These are phyloP conservation scores for Pristionchus entomophagus DNA, from an alignment of 2,888 invertebrate species.

Conservation along the genomic window DNA sequence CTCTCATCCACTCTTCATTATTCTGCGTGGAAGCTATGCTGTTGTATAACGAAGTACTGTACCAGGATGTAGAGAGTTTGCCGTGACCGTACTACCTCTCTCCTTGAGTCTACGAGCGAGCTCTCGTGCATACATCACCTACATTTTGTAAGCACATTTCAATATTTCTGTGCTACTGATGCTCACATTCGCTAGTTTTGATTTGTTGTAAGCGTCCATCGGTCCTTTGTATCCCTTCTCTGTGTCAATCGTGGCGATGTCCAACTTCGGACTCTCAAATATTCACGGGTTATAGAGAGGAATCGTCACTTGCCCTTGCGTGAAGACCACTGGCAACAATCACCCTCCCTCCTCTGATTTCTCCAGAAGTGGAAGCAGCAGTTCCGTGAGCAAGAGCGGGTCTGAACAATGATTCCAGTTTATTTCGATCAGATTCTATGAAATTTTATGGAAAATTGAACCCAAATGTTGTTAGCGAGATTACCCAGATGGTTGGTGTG, in stretches of 20 bases:
- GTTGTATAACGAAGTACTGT: no score
- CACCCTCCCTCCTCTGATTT: conserved; percentile 81
- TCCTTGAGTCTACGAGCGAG: not conserved
- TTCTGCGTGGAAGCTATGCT: no score
- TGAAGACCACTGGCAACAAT: conserved; percentile 82
- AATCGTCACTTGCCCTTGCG: not conserved
- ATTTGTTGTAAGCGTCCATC: conserved; percentile 61
- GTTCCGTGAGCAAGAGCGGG: conserved; percentile 81
- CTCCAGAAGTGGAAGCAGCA: conserved; percentile 85
- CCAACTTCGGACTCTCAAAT: conserved; percentile 52
- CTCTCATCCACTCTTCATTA: no score
- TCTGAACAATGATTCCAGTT: no score
- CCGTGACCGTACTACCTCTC: not conserved
- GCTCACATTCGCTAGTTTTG: conserved; percentile 71
- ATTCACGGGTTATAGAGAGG: no score
- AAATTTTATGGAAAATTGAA: no score
- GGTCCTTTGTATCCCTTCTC: not conserved
- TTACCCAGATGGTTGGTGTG: conserved; percentile 89
- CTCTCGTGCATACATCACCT: not conserved
- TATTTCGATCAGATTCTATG: no score
- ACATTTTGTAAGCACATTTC: no score
- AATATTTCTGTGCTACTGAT: no score
- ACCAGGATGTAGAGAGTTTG: conserved; percentile 1
- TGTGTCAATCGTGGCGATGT: conserved; percentile 51
- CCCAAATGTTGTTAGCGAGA: no score